Base-by-base conservation (phyloP, 2,113 vertebrate species). In the Myocastor coypus region DNA sequence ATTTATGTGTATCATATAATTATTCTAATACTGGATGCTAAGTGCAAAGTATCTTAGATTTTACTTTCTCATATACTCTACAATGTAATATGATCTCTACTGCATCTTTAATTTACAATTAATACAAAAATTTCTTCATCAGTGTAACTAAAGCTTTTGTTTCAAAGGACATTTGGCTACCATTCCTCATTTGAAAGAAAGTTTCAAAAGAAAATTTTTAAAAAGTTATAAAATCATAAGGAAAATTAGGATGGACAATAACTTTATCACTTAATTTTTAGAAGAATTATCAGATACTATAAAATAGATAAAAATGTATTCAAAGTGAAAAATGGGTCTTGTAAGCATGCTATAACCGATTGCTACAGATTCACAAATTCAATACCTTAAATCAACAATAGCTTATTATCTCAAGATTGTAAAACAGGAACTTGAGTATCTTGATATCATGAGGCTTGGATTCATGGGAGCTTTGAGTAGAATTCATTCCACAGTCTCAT, bases 31-130 rank as follows among this genome's bases (percentile, higher is more conserved):
- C 20, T 26, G 83, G 7, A 66, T 55, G 64, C 50, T n/a, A 88
- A 87, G n/a, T 40, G 77, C 10, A 30, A 3, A 57, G 0, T 66
- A 16, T 32, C 20, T 42, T 83, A 68, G 8, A 68, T 55, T 96
- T 93, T 64, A 1, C 52, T 95, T 96, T 96, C 7, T 96, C 4
- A 34, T 84, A 64, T 46, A 2, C 24, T 89, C 87, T 63, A 77
- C 6, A 63, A 5, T 69, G 19, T 80, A 46, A 94, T 63, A 87
- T 77, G 5, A 83, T 61, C 34, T 81, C 42, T 19, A 61, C 1
- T 37, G 55, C 32, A 46, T 88, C 14, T 12, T 17, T 73, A 17
- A 37, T 55, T 55, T 37, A 82, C 50, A 57, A 83, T 52, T 75
- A 77, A 1, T 20, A 0, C 34, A 59, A 52, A 19, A 59, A 82